Percentiles rank a stretch among this genome's conserved stretches.
phyloP scores from a whole-genome alignment of 2,113 vertebrate species.

The Riparia riparia region DNA sequence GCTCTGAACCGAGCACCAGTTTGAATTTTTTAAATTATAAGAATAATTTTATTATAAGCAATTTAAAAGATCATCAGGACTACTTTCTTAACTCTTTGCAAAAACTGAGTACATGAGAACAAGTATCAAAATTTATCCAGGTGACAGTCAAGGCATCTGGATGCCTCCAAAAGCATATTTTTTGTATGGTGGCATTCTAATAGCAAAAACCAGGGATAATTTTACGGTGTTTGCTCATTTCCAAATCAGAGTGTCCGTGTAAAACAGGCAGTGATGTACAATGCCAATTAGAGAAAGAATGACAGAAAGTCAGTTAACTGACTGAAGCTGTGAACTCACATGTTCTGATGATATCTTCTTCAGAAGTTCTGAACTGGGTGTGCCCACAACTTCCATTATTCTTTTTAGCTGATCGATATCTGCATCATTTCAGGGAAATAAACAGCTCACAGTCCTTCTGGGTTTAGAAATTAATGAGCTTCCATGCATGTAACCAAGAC shows the following conservation, averaged over 20 bases:
- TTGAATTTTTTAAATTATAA: not conserved
- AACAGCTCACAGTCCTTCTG: not conserved
- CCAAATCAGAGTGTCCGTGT: not conserved
- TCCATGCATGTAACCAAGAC: not conserved
- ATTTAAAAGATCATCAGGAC: not conserved
- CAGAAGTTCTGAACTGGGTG: slow-evolving; percentile 91
- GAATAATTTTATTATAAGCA: not conserved
- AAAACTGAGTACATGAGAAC: not conserved
- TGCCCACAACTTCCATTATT: slow-evolving; percentile 98
- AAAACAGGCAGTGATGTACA: not conserved
- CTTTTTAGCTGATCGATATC: slow-evolving; percentile 97
- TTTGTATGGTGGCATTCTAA: not conserved
- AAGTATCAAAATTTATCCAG: not conserved
- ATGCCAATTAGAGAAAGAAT: not conserved
- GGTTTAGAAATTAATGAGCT: not conserved
- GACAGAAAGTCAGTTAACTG: not conserved
- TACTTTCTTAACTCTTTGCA: not conserved
- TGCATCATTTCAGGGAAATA: slow-evolving; percentile 78
- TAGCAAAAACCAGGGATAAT: not conserved
- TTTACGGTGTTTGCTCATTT: not conserved
- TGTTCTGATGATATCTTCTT: slow-evolving; percentile 98
- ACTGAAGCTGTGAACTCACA: slow-evolving; percentile 73
- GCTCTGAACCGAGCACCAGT: not conserved
- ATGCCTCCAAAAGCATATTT: not conserved
- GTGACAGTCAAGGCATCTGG: not conserved